Evolutionary conservation across 2,888 invertebrate genomes (phyloP).

Genomic region (Herminia tarsipennalis): DNA sequence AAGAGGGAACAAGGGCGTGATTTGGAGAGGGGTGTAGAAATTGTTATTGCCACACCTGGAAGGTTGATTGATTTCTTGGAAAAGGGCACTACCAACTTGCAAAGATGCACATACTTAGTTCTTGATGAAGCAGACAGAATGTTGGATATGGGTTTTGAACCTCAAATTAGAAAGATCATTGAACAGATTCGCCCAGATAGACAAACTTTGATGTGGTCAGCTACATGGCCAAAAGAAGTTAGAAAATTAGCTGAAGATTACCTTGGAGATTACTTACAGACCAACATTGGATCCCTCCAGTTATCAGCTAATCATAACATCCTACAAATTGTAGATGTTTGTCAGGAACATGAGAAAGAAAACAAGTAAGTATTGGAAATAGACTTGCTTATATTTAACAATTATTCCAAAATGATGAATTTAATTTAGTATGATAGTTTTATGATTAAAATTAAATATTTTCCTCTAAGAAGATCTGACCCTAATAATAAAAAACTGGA

Average conservation of each 20-base stretch:
- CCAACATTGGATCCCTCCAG: slow-evolving; percentile 95
- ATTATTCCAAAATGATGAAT: slow-evolving; percentile 54
- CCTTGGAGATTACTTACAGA: slow-evolving; percentile 94
- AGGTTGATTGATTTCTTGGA: slow-evolving; percentile 94
- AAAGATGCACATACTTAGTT: slow-evolving; percentile 93
- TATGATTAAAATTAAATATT: slow-evolving; percentile 66
- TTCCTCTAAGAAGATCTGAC: slow-evolving; percentile 85
- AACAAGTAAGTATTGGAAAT: slow-evolving; percentile 73
- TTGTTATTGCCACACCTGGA: slow-evolving; percentile 96
- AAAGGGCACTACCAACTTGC: slow-evolving; percentile 89
- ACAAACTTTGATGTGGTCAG: slow-evolving; percentile 99
- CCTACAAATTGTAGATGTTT: slow-evolving; percentile 94
- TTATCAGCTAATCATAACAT: slow-evolving; percentile 97
- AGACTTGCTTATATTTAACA: neutral
- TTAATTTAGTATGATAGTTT: slow-evolving; percentile 48
- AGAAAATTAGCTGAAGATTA: slow-evolving; percentile 96
- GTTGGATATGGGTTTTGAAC: slow-evolving; percentile 99
- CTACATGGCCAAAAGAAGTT: slow-evolving; percentile 99
- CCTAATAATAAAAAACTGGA: neutral
- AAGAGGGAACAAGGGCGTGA: slow-evolving; percentile 91
- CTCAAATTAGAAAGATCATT: slow-evolving; percentile 97
- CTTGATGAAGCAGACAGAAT: slow-evolving; percentile 97
- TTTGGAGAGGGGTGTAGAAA: slow-evolving; percentile 92
- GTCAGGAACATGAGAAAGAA: slow-evolving; percentile 95
- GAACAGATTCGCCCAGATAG: slow-evolving; percentile 97